These are phyloP conservation scores for Operophtera brumata DNA, from an alignment of 2,888 invertebrate species.

Conservation along the genomic window DNA sequence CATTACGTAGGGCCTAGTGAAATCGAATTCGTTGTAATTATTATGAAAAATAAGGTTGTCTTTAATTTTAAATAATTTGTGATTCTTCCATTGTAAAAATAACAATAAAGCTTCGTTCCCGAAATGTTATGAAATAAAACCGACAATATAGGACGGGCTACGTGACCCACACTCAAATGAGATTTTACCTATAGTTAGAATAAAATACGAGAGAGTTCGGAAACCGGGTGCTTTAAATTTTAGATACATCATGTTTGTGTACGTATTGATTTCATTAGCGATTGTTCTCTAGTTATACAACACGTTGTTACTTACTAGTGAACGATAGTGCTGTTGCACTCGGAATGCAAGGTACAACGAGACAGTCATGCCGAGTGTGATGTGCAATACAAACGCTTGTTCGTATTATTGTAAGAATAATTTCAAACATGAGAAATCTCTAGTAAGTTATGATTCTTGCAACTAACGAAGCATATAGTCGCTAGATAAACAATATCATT, in stretches of 20 bases:
- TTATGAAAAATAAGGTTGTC: slow-evolving; percentile 65
- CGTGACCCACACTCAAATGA: slow-evolving; percentile 63
- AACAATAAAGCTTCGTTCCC: slow-evolving; percentile 67
- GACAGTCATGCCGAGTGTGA: slow-evolving; percentile 20
- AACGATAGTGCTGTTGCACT: slow-evolving; percentile 24
- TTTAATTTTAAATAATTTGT: slow-evolving; percentile 71
- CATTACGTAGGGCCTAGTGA: slow-evolving; percentile 76
- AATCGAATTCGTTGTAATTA: slow-evolving; percentile 78
- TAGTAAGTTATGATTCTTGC: slow-evolving; percentile 18
- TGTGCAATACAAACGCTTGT: slow-evolving; percentile 25
- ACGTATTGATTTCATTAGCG: slow-evolving; percentile 73
- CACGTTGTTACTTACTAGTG: slow-evolving; percentile 45
- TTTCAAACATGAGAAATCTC: slow-evolving; percentile 19
- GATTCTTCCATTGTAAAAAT: slow-evolving; percentile 71
- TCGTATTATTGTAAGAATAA: slow-evolving; percentile 29
- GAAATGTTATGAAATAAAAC: slow-evolving; percentile 58
- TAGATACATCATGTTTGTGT: slow-evolving; percentile 69
- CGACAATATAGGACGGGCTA: slow-evolving; percentile 76
- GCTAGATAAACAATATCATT: not conserved
- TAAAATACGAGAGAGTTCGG: slow-evolving; percentile 78
- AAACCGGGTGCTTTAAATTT: slow-evolving; percentile 81
- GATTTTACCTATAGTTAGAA: slow-evolving; percentile 68
- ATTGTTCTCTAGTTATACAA: slow-evolving; percentile 67
- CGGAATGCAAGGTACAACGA: slow-evolving; percentile 15
- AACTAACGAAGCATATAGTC: slow-evolving; percentile 1